Evolutionary conservation across 35 echinoderm and acorn worm species (phyloP), one percentile per base, ranked within the genome.

Genomic region (Eucidaris tribuloides): DNA sequence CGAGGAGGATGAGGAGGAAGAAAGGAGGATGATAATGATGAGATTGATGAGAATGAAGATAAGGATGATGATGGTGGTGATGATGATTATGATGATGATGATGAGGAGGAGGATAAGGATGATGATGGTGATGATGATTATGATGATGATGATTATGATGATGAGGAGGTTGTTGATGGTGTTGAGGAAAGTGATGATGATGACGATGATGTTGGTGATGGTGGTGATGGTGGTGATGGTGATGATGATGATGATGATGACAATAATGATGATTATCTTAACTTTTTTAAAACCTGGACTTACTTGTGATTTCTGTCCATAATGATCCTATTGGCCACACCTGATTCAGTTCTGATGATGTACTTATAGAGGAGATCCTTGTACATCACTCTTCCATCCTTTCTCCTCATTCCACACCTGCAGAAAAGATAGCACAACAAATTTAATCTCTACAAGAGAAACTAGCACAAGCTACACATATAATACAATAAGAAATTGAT

Each of bases 351-450:
- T 49, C 94, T 84, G 11, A 84, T 79, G 85, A 92, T 97, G 54
- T 89, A 97, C 77, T 83, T 97, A 38, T 83, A 62, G 2, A 97
- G 85, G 57, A 97, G 85, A 43, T 97, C 94, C 45, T 84, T 84
- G 88, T 97, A 97, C 62, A 59, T 89, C 2, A 91, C 90, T 34
- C 65, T 46, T 7, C 82, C 81, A 78, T 92, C 84, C 78, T 81
- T 84, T 43, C 77, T 80, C 3, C 77, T 62, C n/a, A 92, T n/a
- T 30, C 85, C 76, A 60, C 85, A 92, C 59, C 94, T 97, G 55
- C 9, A 79, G 2, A 94, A 68, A 65, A 44, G 68, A 83, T 31
- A 71, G 9, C 13, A 48, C 25, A 56, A 54, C 23, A 68, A 68
- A 68, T 68, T n/a, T n/a, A n/a, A n/a, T n/a, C n/a, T n/a, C n/a